These are phyloP conservation scores for Mobula hypostoma DNA, from an alignment of 2,113 vertebrate genomes.

Conservation along the genomic window DNA sequence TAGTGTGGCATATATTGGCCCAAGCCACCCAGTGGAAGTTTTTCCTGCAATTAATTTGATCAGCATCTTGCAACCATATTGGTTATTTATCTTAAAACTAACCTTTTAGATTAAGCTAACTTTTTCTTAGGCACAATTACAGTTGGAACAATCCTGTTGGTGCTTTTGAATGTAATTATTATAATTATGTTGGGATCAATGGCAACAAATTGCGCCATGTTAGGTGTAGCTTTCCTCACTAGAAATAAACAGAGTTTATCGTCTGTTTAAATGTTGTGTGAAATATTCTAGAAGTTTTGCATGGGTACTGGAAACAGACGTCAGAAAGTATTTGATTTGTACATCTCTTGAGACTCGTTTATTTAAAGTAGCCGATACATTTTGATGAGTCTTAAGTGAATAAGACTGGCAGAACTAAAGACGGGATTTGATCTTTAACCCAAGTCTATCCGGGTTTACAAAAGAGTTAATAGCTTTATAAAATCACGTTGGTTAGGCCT, in stretches of 20 bases:
- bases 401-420: conserved; percentile 36
- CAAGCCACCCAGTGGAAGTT: background rate
- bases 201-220: background rate
- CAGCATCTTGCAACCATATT: background rate
- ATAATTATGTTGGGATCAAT: background rate
- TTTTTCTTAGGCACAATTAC: background rate
- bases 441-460: conserved; percentile 12
- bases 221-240: background rate
- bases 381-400: conserved; percentile 33
- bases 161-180: no score
- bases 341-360: conserved; percentile 35
- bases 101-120: background rate
- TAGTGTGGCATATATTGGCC: background rate
- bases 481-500: conserved; percentile 8
- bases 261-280: background rate
- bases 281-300: conserved; percentile 21
- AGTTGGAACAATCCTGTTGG: background rate
- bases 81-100: background rate
- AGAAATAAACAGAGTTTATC: background rate
- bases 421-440: conserved; percentile 35
- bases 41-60: background rate
- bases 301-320: conserved; percentile 22
- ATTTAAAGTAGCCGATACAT: conserved; percentile 38
- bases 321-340: conserved; percentile 34
- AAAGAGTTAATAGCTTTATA: conserved; percentile 21